Base-by-base conservation (phyloP, 2,888 invertebrate genomes). In the Caprella mutica region DNA sequence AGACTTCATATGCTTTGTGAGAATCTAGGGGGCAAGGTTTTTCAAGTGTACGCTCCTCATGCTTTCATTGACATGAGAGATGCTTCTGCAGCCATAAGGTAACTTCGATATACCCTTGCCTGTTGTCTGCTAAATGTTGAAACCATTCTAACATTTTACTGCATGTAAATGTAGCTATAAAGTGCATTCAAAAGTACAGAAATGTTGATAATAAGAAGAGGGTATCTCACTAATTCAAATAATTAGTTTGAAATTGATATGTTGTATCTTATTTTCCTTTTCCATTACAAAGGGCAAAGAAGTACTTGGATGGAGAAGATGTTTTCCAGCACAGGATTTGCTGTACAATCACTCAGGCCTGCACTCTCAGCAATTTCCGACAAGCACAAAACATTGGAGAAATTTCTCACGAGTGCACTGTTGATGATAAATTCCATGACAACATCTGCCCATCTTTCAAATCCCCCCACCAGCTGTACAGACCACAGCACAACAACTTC, bases 241-340 rank as follows among this genome's bases (percentile, higher is more conserved):
- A n/a, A n/a, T n/a, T n/a, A n/a, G n/a, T n/a, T n/a, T n/a, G n/a
- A n/a, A n/a, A n/a, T n/a, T n/a, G n/a, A n/a, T n/a, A n/a, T n/a
- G n/a, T n/a, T n/a, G n/a, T n/a, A n/a, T n/a, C n/a, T n/a, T n/a
- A n/a, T n/a, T n/a, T n/a, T n/a, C n/a, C n/a, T n/a, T n/a, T n/a
- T n/a, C n/a, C n/a, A n/a, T n/a, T n/a, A n/a, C n/a, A n/a, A n/a
- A 63, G 63, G 42, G 63, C 63, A 38, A 63, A 63, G 55, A 63
- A 59, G 48, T 53, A 58, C 44, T 39, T 63, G 38, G 63, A 63
- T 53, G 63, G 63, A 43, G 63, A 63, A 51, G 51, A 56, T 19
- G 63, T 63, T 6, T 63, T 40, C 19, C 19, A 27, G 30, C 48
- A n/a, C 29, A 27, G 48, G 8, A 48, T 48, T 30, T 48, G 48